A percentile compares a stretch with the other conserved stretches of the same genome.
These are phyloP conservation scores for Alouatta caraya DNA, from an alignment of 2,797 vertebrate species.

Conservation along the genomic window DNA sequence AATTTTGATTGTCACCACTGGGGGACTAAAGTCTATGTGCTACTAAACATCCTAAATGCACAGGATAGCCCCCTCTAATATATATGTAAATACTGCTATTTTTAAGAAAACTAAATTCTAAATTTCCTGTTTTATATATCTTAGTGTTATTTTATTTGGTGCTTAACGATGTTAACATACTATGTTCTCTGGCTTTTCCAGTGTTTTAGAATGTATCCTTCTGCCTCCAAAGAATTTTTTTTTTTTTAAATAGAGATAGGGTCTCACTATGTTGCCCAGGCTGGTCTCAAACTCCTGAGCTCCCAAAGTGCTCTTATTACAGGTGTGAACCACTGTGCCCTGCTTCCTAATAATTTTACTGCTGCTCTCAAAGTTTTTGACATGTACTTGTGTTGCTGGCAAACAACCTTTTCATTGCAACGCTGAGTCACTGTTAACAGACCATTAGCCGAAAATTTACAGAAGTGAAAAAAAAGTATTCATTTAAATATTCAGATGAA, in stretches of 20 bases:
- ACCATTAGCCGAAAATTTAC: not conserved
- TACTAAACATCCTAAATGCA: not conserved
- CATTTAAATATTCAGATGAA: slow-evolving; percentile 6
- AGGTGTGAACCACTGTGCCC: too few relatives aligned
- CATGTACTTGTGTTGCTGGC: not conserved
- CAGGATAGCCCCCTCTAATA: not conserved
- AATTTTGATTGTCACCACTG: not conserved
- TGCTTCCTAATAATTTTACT: not conserved
- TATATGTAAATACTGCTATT: not conserved
- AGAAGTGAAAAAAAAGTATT: slow-evolving; percentile 1
- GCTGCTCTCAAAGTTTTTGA: slow-evolving; percentile 12
- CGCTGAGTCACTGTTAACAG: not conserved
- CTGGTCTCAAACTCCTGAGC: too few relatives aligned
- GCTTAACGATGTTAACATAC: not conserved
- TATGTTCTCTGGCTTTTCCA: not conserved
- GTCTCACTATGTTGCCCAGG: too few relatives aligned
- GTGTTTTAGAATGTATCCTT: not conserved
- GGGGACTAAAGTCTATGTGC: not conserved
- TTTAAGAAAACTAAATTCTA: not conserved
- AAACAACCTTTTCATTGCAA: not conserved
- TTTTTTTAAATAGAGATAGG: too few relatives aligned
- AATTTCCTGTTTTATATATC: not conserved
- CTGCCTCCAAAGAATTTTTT: not conserved
- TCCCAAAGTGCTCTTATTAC: too few relatives aligned
- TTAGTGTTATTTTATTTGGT: not conserved